Conservation (phyloP, 2,888 invertebrate species). For the Eupelmus urozonus region DNA sequence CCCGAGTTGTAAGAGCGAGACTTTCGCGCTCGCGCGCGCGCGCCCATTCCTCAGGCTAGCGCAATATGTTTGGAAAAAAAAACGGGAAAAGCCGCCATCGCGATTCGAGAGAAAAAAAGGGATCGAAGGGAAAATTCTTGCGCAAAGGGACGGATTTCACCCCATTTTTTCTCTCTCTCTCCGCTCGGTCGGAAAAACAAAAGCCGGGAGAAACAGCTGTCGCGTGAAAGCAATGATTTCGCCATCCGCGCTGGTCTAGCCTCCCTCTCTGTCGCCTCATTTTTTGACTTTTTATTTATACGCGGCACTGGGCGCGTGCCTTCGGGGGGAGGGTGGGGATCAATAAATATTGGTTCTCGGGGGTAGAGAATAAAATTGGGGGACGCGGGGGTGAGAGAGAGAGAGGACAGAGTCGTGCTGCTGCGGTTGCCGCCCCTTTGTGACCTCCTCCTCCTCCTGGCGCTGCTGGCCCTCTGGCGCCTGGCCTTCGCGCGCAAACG, state of each 20-base stretch:
- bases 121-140: conserved; percentile 36
- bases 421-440: conserved; percentile 76
- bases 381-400: conserved; percentile 57
- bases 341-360: conserved; percentile 77
- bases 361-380: conserved; percentile 67
- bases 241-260: conserved; percentile 2
- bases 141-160: conserved; percentile 29
- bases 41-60: neutral
- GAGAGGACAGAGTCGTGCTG: conserved; percentile 71
- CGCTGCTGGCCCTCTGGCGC: conserved; percentile 5
- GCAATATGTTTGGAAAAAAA: conserved; percentile 35
- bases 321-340: conserved; percentile 65
- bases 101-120: conserved; percentile 4
- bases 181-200: conserved; percentile 34
- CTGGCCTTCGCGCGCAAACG: conserved; percentile 65
- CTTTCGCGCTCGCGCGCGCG: conserved; percentile 10
- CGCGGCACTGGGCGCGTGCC: conserved; percentile 33
- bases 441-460: conserved; percentile 59
- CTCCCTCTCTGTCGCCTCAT: conserved; percentile 3
- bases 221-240: conserved; percentile 27
- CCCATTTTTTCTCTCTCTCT: conserved; percentile 20
- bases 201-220: conserved; percentile 38
- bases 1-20: conserved; percentile 11
- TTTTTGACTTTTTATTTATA: conserved; percentile 46
- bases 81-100: conserved; percentile 35